A percentile compares a stretch with the other conserved stretches of the same genome.
These are phyloP conservation scores for Loris lydekkerianus DNA, from an alignment of 2,797 vertebrate genomes.

Conservation along the genomic window DNA sequence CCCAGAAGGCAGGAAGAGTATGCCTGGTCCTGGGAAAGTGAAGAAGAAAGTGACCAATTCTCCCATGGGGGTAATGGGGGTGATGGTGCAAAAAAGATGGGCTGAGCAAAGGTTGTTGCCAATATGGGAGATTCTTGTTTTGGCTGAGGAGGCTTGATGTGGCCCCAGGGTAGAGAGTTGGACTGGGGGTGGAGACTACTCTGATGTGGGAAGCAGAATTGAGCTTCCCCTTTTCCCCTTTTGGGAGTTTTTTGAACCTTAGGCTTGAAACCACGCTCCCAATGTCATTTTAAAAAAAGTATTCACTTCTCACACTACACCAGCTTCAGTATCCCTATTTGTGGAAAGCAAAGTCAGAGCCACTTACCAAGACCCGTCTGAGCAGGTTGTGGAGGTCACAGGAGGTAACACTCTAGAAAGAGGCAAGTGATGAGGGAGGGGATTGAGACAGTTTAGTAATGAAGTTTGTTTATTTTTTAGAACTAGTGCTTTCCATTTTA, in stretches of 20 bases:
- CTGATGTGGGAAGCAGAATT: constrained; percentile 66
- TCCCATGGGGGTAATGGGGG: neutral
- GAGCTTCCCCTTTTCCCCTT: neutral
- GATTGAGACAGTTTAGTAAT: neutral
- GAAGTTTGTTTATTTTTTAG: constrained; percentile 26
- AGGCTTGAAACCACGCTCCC: neutral
- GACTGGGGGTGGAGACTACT: constrained; percentile 33
- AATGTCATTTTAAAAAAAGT: neutral
- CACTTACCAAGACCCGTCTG: neutral
- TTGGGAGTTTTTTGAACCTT: constrained; percentile 67
- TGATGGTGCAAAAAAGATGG: neutral
- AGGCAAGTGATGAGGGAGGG: neutral
- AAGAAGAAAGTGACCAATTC: constrained; percentile 34
- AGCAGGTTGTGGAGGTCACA: neutral
- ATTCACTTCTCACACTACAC: neutral
- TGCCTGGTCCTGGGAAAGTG: constrained; percentile 78
- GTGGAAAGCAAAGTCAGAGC: constrained; percentile 19
- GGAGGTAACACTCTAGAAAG: constrained; percentile 54
- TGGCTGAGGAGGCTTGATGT: constrained; percentile 54
- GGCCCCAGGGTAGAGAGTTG: constrained; percentile 75
- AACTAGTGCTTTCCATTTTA: neutral
- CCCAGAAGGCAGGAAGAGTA: constrained; percentile 41
- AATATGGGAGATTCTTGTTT: neutral
- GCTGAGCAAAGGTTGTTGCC: neutral
- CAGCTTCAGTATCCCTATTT: neutral